Percentiles rank a stretch among this genome's conserved stretches.
phyloP scores from a whole-genome alignment of 2,888 invertebrate genomes.

The Bugula neritina region DNA sequence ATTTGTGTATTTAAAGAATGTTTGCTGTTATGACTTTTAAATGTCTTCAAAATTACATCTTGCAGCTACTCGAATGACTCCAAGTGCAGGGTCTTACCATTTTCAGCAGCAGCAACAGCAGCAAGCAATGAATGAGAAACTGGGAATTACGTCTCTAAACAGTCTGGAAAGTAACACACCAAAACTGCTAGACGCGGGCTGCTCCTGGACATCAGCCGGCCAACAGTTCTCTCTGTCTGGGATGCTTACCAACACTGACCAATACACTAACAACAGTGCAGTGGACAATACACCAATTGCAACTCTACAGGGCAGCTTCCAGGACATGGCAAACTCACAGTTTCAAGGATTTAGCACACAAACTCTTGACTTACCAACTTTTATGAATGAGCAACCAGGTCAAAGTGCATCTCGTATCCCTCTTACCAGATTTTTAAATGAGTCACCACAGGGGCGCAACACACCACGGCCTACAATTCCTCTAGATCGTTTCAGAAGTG shows the following conservation, averaged over 20 bases:
- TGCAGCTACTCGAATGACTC: constrained; percentile 16
- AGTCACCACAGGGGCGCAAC: background rate
- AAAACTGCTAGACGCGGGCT: background rate
- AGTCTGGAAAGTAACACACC: background rate
- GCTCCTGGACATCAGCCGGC: background rate
- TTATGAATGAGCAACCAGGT: background rate
- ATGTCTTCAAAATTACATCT: too few relatives aligned
- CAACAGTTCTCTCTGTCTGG: background rate
- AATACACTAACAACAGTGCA: background rate
- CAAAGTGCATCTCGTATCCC: background rate
- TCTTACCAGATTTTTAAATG: background rate
- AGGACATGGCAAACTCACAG: background rate
- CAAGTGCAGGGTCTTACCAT: constrained; percentile 5
- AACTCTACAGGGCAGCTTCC: background rate
- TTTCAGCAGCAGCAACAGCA: constrained; percentile 26
- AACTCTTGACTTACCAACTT: background rate
- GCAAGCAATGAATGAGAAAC: constrained; percentile 11
- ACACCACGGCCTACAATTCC: constrained; percentile 19
- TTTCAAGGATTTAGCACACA: background rate
- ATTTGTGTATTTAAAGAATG: too few relatives aligned
- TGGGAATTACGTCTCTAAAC: background rate
- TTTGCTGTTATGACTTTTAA: too few relatives aligned
- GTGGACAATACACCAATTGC: background rate
- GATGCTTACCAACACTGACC: background rate
- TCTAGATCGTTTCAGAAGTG: constrained; percentile 9